Base-by-base conservation (phyloP, 2,797 vertebrate genomes). In the Apogon talboti region DNA sequence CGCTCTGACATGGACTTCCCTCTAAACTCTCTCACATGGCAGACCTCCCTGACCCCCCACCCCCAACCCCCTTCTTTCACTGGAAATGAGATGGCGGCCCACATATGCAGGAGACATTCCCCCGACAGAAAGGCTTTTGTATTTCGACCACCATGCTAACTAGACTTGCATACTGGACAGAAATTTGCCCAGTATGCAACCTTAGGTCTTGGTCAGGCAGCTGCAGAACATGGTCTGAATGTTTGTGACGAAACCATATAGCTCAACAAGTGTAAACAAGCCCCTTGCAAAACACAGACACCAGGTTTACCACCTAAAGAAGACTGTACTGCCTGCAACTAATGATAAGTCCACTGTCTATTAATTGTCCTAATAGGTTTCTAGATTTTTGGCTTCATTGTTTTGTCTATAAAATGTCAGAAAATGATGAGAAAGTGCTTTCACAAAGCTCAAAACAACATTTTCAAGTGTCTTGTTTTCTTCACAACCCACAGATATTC, bases 241-340 rank as follows among this genome's bases (percentile, higher is more conserved):
- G 16, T 44, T 14, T 35, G 28, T 16, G 16, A 0, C 41, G 45
- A 24, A 24, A 11, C 33, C n/a, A 35, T 79, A 74, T 60, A 64
- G 45, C 50, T 74, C 24, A 62, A 76, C 82, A 75, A 63, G 76
- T 54, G 59, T 73, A 74, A 84, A 78, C 75, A 72, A 69, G 80
- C 15, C 51, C 7, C 0, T 7, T 9, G 11, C 21, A 38, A 52
- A 54, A 59, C 54, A 49, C 37, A 10, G 13, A 49, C 37, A 35
- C 14, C 37, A 45, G 19, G 11, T 33, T 28, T 24, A 24, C 0
- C 8, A 11, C 14, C 11, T 40, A 16, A 19, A 18, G 11, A 46
- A 16, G 16, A 57, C 33, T 10, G 33, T 8, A 43, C 1, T n/a
- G 3, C 37, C 10, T 28, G 30, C 15, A 43, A 19, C 21, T 21